Conservation (phyloP, 2,113 vertebrate genomes). For the Agapornis roseicollis region DNA sequence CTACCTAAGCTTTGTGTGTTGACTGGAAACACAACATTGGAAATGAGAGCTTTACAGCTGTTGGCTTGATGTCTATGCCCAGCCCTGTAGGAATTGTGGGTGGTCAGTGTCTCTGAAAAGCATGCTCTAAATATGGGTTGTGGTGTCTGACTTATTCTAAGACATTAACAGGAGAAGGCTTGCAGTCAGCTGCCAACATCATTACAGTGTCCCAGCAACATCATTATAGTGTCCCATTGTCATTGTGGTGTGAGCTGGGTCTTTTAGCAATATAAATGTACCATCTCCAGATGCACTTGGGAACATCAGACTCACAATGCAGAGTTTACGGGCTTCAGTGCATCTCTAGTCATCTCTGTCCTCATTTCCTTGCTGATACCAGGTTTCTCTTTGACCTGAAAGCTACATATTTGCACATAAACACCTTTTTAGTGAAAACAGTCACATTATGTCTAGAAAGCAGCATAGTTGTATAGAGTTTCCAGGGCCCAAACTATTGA, state of each 20-base stretch:
- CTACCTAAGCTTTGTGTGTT: conserved; percentile 52
- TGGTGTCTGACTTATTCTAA: conserved; percentile 37
- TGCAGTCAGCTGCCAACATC: conserved; percentile 12
- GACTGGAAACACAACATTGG: conserved; percentile 21
- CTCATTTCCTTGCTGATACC: background rate
- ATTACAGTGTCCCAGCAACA: background rate
- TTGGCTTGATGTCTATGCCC: conserved; percentile 16
- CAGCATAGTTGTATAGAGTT: background rate
- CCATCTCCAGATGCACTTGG: background rate
- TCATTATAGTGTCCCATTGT: background rate
- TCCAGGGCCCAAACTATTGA: background rate
- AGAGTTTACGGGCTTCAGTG: background rate
- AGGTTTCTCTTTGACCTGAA: background rate
- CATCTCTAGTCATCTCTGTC: background rate
- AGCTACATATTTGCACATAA: background rate
- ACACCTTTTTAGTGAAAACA: background rate
- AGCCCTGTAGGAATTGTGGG: conserved; percentile 41
- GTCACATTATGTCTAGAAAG: background rate
- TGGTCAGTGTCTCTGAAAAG: conserved; percentile 52
- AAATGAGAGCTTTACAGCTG: conserved; percentile 32
- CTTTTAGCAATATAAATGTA: background rate
- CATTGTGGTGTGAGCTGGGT: background rate
- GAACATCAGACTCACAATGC: background rate
- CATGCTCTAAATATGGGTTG: conserved; percentile 35
- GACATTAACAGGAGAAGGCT: conserved; percentile 12